Evolutionary conservation across 2,113 vertebrate species (phyloP).

Genomic region (Sapajus apella): DNA sequence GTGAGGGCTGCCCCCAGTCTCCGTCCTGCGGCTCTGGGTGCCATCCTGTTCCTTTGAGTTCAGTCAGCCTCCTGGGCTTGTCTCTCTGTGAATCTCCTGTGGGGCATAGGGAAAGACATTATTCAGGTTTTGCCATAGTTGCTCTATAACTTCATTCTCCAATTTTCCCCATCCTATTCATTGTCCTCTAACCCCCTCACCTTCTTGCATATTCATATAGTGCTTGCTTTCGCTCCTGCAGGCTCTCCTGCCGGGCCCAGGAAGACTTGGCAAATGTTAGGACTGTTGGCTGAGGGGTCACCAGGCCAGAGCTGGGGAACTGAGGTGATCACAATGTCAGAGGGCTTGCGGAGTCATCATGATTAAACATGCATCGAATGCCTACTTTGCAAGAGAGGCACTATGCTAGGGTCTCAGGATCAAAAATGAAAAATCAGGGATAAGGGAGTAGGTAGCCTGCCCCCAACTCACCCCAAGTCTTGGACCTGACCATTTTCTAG

Average conservation of each 20-base stretch:
- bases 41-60: constrained; percentile 64
- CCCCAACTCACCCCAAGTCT: background rate
- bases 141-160: background rate
- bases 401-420: constrained; percentile 68
- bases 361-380: constrained; percentile 68
- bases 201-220: constrained; percentile 96
- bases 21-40: constrained; percentile 76
- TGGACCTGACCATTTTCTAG: background rate
- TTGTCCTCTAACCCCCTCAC: constrained; percentile 81
- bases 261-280: constrained; percentile 92
- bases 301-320: constrained; percentile 75
- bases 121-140: background rate
- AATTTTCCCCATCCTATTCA: background rate
- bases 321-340: constrained; percentile 80
- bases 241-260: constrained; percentile 93
- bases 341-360: constrained; percentile 75
- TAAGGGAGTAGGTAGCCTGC: background rate
- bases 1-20: constrained; percentile 74
- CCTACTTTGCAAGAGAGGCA: constrained; percentile 77
- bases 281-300: constrained; percentile 84
- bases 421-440: background rate
- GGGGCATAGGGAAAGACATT: constrained; percentile 32
- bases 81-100: constrained; percentile 78
- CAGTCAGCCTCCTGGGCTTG: constrained; percentile 77
- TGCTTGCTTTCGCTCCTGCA: constrained; percentile 95